phyloP scores from a whole-genome alignment of 2,113 vertebrate genomes.

The Pleuronectes platessa region DNA sequence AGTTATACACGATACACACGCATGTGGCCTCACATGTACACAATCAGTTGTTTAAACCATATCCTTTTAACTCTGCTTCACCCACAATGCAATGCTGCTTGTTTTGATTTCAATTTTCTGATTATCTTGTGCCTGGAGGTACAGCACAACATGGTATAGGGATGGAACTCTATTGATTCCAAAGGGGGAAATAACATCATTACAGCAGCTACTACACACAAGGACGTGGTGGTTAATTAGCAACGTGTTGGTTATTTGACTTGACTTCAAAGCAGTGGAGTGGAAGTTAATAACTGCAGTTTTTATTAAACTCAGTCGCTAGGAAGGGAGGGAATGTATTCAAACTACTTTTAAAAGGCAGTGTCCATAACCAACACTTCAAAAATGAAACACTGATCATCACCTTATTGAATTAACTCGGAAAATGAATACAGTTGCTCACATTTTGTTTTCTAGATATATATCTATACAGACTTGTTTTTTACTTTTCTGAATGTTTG shows the following conservation, averaged over 20 bases:
- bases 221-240: conserved; percentile 11
- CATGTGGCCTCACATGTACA: not conserved
- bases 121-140: conserved; percentile 30
- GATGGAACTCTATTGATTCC: conserved; percentile 41
- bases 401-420: too few species aligned
- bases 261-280: not conserved
- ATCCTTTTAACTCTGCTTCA: not conserved
- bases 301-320: too few species aligned
- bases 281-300: not conserved
- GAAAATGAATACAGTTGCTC: too few species aligned
- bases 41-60: not conserved
- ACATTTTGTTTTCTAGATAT: too few species aligned
- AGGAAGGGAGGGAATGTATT: too few species aligned
- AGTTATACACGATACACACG: not conserved
- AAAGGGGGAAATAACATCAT: conserved; percentile 16
- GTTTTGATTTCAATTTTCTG: conserved; percentile 16
- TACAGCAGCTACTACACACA: conserved; percentile 1
- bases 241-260: not conserved
- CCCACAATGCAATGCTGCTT: not conserved
- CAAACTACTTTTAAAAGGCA: not conserved
- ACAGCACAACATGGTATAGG: conserved; percentile 11
- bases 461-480: too few species aligned
- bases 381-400: too few species aligned
- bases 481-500: not conserved
- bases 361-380: too few species aligned